A percentile compares a stretch with the other conserved stretches of the same genome.
Conservation (phyloP, 2,113 vertebrate species). For the Austrofundulus limnaeus region DNA sequence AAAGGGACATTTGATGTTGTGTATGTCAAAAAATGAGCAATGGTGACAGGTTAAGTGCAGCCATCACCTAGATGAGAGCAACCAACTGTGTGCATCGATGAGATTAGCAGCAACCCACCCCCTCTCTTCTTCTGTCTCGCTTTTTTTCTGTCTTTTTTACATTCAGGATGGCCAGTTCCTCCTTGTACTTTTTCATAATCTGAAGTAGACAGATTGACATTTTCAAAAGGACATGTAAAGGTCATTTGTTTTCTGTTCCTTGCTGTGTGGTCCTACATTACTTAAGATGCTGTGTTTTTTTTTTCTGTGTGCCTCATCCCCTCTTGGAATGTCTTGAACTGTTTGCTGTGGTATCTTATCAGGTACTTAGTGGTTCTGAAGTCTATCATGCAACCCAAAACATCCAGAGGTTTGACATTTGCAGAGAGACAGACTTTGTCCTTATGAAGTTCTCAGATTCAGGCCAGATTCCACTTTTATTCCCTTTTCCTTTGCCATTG, state of each 20-base stretch:
- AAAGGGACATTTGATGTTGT: neutral
- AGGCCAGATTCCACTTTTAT: slow-evolving; percentile 30
- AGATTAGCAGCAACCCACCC: neutral
- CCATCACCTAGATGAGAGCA: neutral
- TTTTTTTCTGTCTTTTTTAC: slow-evolving; percentile 20
- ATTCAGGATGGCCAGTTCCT: slow-evolving; percentile 28
- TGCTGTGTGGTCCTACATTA: slow-evolving; percentile 30
- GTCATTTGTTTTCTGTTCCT: slow-evolving; percentile 49
- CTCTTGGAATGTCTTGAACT: slow-evolving; percentile 36
- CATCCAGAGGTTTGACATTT: slow-evolving; percentile 60
- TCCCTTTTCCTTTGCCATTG: slow-evolving; percentile 5
- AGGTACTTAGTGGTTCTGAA: slow-evolving; percentile 21
- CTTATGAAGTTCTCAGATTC: slow-evolving; percentile 34
- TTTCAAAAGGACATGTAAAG: slow-evolving; percentile 70
- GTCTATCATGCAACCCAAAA: slow-evolving; percentile 28
- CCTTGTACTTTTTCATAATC: slow-evolving; percentile 32
- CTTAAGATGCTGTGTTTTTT: slow-evolving; percentile 25
- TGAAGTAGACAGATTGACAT: slow-evolving; percentile 53
- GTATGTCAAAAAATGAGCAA: neutral
- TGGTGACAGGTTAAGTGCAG: slow-evolving; percentile 15
- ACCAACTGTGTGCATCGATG: neutral
- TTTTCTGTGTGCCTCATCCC: slow-evolving; percentile 28
- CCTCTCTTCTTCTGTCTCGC: neutral
- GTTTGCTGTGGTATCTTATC: slow-evolving; percentile 32
- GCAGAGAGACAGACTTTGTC: slow-evolving; percentile 42